These are phyloP conservation scores for Ceratina japonica DNA, from an alignment of 1,140 invertebrate genomes.

Conservation along the genomic window DNA sequence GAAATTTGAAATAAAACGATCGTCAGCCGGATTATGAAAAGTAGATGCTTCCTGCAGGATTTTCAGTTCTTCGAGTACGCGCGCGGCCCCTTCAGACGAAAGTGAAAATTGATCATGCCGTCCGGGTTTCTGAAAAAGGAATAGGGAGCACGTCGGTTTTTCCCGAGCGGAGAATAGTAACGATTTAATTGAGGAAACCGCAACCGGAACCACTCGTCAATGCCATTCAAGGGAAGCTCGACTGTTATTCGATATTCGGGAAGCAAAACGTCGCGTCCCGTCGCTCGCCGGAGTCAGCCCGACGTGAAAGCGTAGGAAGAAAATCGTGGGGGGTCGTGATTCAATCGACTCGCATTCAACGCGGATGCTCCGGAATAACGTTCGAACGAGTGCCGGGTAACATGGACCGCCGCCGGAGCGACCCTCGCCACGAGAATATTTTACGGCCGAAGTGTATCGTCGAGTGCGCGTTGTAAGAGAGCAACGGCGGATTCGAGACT, in stretches of 20 bases:
- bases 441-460: neutral
- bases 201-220: conserved; percentile 10
- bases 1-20: too few species aligned
- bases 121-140: too few species aligned
- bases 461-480: conserved; percentile 4
- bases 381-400: neutral
- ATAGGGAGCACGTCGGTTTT: neutral
- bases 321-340: neutral
- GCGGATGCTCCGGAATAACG: conserved; percentile 21
- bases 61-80: too few species aligned
- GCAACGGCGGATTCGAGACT: neutral
- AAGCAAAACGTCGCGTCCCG: neutral
- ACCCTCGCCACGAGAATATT: conserved; percentile 9
- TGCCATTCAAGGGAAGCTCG: neutral
- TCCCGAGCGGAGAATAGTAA: neutral
- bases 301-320: neutral
- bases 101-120: too few species aligned
- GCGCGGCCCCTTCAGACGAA: too few species aligned
- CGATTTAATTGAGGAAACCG: conserved; percentile 20
- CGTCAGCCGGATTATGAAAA: too few species aligned
- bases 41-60: too few species aligned
- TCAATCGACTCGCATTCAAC: neutral
- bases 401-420: neutral
- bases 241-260: conserved; percentile 7
- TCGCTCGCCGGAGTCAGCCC: neutral